These are phyloP conservation scores for Takifugu ocellatus DNA, from an alignment of 2,797 vertebrate genomes.

Conservation along the genomic window DNA sequence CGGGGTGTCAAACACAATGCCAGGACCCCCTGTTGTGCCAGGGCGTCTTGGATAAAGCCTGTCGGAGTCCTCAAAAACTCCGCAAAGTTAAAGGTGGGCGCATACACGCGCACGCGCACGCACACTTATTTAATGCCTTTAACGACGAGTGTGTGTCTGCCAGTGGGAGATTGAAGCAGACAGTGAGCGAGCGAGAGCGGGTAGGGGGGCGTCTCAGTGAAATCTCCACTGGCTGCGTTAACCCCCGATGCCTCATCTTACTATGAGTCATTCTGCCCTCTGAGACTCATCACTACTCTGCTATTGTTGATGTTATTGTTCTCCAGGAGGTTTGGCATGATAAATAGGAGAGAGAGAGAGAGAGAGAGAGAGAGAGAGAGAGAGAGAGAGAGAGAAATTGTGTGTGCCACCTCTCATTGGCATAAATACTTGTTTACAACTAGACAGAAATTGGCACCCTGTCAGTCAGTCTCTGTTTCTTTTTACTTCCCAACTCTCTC, in stretches of 20 bases:
- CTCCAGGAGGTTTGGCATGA: conserved; percentile 51
- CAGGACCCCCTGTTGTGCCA: conserved; percentile 56
- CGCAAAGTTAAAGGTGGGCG: conserved; percentile 50
- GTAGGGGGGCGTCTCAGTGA: conserved; percentile 24
- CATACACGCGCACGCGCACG: conserved; percentile 2
- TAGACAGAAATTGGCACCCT: conserved; percentile 80
- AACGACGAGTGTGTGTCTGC: conserved; percentile 38
- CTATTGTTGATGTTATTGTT: conserved; percentile 61
- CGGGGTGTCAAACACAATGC: conserved; percentile 69
- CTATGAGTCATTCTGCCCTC: conserved; percentile 59
- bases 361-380: conserved; percentile 6
- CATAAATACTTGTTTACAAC: conserved; percentile 76
- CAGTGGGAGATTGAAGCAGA: conserved; percentile 34
- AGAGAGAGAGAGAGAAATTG: conserved; percentile 40
- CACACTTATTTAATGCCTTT: conserved; percentile 39
- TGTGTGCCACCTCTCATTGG: conserved; percentile 69
- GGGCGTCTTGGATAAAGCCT: conserved; percentile 66
- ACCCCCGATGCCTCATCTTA: conserved; percentile 54
- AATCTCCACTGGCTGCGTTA: conserved; percentile 60
- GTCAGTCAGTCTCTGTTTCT: conserved; percentile 71
- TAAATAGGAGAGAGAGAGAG: conserved; percentile 27
- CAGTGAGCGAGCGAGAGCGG: conserved; percentile 10
- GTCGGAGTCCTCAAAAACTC: conserved; percentile 66
- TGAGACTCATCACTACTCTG: conserved; percentile 45
- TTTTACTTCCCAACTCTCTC: conserved; percentile 47